Conservation (phyloP, 2,888 invertebrate genomes). For the Megamerina dolium region DNA sequence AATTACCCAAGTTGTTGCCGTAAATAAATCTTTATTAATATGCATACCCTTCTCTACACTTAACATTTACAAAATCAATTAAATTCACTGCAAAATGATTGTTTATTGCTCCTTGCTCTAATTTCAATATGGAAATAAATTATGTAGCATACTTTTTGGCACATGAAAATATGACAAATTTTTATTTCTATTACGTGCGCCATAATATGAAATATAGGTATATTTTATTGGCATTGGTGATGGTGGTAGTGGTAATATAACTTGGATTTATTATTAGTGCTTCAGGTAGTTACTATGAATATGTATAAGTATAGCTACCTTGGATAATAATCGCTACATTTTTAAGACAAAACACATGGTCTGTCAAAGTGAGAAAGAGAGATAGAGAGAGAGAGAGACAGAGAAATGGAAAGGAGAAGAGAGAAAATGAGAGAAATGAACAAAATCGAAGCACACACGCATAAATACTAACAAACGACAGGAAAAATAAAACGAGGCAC, state of each 20-base stretch:
- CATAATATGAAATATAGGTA: not conserved
- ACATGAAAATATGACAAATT: not conserved
- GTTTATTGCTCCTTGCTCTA: too few species aligned
- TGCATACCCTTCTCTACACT: too few species aligned
- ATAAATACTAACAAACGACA: not conserved
- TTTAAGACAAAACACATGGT: not conserved
- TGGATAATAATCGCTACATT: not conserved
- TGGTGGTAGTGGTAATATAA: too few species aligned
- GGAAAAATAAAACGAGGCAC: too few species aligned
- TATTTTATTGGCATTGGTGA: not conserved
- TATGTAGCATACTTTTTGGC: not conserved
- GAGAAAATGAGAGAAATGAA: not conserved
- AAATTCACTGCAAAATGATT: not conserved
- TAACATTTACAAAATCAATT: not conserved
- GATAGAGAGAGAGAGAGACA: too few species aligned
- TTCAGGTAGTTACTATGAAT: too few species aligned
- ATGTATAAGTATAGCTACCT: not conserved
- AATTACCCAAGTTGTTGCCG: too few species aligned
- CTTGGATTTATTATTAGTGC: not conserved
- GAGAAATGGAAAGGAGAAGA: not conserved
- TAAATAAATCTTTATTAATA: too few species aligned
- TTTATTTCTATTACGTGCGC: not conserved
- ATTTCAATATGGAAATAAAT: too few species aligned
- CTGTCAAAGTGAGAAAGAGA: too few species aligned
- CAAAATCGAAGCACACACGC: not conserved